A percentile compares a stretch with the other conserved stretches of the same genome.
These are phyloP conservation scores for Drosophila triauraria DNA, from an alignment of 1,140 invertebrate genomes.

Conservation along the genomic window DNA sequence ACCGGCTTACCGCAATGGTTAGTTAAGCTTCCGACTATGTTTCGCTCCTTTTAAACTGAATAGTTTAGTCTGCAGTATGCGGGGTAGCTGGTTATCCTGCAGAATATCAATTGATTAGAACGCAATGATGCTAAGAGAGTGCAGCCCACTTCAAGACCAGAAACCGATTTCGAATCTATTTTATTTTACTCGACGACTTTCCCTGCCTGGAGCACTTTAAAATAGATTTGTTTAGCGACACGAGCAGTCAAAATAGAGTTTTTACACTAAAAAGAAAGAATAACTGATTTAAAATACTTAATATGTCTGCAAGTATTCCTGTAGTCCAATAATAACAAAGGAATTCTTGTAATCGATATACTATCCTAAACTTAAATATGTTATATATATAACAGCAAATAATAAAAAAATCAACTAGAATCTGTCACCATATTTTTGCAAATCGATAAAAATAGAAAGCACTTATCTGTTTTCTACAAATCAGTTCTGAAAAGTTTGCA, in stretches of 20 bases:
- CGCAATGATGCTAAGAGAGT: slow-evolving; percentile 52
- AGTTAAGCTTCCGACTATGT: slow-evolving; percentile 45
- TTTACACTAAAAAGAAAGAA: not conserved
- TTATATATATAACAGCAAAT: no score
- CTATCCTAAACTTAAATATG: no score
- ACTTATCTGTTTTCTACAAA: not conserved
- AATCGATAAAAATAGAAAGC: not conserved
- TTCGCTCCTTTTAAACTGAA: slow-evolving; percentile 54
- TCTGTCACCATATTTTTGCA: no score
- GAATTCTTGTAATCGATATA: no score
- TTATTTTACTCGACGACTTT: slow-evolving; percentile 5
- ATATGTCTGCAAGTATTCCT: no score
- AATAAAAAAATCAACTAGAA: no score
- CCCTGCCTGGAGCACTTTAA: slow-evolving; percentile 45
- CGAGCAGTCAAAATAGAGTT: slow-evolving; percentile 13
- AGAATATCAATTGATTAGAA: slow-evolving; percentile 67
- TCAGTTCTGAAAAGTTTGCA: not conserved
- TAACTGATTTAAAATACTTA: no score
- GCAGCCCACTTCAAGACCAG: slow-evolving; percentile 31
- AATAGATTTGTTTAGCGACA: slow-evolving; percentile 69
- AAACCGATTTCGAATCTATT: slow-evolving; percentile 5
- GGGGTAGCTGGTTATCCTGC: not conserved
- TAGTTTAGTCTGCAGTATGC: not conserved
- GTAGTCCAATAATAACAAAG: no score
- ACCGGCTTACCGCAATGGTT: slow-evolving; percentile 32